Percentiles rank a stretch among this genome's conserved stretches.
phyloP scores from a whole-genome alignment of 2,888 invertebrate species.

The Brenthis daphne region DNA sequence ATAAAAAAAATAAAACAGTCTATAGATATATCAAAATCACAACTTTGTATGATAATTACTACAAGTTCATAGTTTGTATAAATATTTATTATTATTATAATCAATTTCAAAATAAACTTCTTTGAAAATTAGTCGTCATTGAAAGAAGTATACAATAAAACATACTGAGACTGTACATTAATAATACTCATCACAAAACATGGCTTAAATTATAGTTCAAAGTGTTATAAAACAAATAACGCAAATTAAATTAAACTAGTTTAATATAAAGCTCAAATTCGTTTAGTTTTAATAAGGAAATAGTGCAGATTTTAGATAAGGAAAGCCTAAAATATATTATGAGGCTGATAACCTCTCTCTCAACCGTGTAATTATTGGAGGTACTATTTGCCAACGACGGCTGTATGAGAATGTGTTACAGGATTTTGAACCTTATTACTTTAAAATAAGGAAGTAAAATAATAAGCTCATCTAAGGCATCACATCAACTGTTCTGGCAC shows the following conservation, averaged over 20 bases:
- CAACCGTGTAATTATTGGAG: conserved; percentile 77
- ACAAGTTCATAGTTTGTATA: no score
- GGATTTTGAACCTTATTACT: conserved; percentile 49
- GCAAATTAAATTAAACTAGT: conserved; percentile 24
- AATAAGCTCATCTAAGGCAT: conserved; percentile 45
- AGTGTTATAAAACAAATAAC: conserved; percentile 13
- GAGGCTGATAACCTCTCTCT: conserved; percentile 77
- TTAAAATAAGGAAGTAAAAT: conserved; percentile 48
- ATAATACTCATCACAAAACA: background rate
- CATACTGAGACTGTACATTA: background rate
- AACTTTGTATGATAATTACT: no score
- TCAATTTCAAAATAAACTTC: no score
- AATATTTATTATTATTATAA: no score
- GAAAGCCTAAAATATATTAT: conserved; percentile 67
- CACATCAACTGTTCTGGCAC: conserved; percentile 62
- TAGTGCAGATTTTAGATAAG: conserved; percentile 57
- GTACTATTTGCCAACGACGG: conserved; percentile 69
- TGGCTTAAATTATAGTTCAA: background rate
- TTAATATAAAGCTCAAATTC: conserved; percentile 28
- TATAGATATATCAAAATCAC: no score
- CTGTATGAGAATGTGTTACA: conserved; percentile 30
- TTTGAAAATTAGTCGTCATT: no score
- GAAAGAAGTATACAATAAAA: no score
- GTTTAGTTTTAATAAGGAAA: conserved; percentile 42
- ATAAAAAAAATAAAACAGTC: no score